Evolutionary conservation across 2,113 vertebrate genomes (phyloP), one percentile per base, ranked within the genome.

Genomic region (Oryzias woworae): DNA sequence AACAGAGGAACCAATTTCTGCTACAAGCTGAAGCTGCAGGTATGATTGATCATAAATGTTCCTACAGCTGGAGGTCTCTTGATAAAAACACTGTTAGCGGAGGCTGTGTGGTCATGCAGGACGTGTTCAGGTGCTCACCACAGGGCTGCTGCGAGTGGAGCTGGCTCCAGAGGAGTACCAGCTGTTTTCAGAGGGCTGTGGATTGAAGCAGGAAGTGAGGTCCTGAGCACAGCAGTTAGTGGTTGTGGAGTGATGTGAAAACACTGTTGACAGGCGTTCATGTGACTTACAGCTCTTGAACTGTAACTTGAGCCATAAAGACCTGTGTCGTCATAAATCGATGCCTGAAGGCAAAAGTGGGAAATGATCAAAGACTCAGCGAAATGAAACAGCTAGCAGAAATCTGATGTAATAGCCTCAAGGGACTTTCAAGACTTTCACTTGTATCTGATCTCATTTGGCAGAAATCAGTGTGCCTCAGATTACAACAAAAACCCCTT

Each of bases 141-240:
- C 89, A 55, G 96, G 95, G 75, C 96, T 98, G 90, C 91, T 99
- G 77, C 82, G 92, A 56, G 93, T 77, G 57, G 95, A 98, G 80
- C 94, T 95, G 68, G 93, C 69, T 91, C 92, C 92, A 66, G 95
- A 97, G 50, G 96, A 96, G 67, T 90, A 92, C 86, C 86, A 96
- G 92, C 95, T 96, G 85, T 90, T 94, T 85, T 96, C 97, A 81
- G 95, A 96, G 12, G 94, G 95, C 96, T 99, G 90, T 51, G 79
- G 68, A 43, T 50, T 17, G 59, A 51, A 62, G 59, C 41, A 47
- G 51, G 63, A 52, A 22, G 78, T 57, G 17, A 44, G 60, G 54
- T 56, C 50, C 69, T 73, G 87, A 46, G 36, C 58, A 65, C 41
- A 44, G 57, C 53, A 53, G 23, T 36, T 52, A 51, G 51, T 59